Evolutionary conservation across 2,797 vertebrate genomes (phyloP).

Genomic region (Thaleichthys pacificus): DNA sequence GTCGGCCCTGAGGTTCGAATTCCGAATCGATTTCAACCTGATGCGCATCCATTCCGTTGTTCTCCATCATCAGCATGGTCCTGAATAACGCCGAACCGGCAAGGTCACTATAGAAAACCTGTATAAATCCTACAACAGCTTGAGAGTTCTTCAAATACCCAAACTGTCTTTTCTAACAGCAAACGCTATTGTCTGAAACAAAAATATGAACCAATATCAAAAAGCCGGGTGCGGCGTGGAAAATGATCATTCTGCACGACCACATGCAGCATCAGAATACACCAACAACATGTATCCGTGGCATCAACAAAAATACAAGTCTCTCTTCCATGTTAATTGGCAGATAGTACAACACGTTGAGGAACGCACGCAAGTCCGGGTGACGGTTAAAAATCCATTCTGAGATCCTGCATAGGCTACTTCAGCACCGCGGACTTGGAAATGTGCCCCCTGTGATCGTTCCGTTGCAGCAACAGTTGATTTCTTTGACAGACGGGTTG

Average conservation of each 20-base stretch:
- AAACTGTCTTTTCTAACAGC: slow-evolving; percentile 23
- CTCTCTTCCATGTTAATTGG: slow-evolving; percentile 70
- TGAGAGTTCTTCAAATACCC: slow-evolving; percentile 38
- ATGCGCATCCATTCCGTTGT: slow-evolving; percentile 84
- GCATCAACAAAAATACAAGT: slow-evolving; percentile 62
- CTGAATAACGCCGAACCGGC: slow-evolving; percentile 47
- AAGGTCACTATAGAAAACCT: slow-evolving; percentile 67
- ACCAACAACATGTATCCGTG: slow-evolving; percentile 65
- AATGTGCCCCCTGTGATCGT: slow-evolving; percentile 36
- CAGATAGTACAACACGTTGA: slow-evolving; percentile 39
- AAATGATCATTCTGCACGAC: slow-evolving; percentile 64
- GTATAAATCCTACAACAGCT: slow-evolving; percentile 36
- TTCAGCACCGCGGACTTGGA: slow-evolving; percentile 45
- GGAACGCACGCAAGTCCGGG: slow-evolving; percentile 38
- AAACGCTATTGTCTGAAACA: slow-evolving; percentile 48
- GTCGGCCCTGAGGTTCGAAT: slow-evolving; percentile 86
- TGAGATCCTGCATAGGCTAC: slow-evolving; percentile 31
- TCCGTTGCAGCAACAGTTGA: slow-evolving; percentile 79
- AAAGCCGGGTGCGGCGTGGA: slow-evolving; percentile 56
- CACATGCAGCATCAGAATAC: slow-evolving; percentile 67
- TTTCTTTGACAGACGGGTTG: slow-evolving; percentile 58
- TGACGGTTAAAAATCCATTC: slow-evolving; percentile 60
- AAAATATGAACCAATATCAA: slow-evolving; percentile 43
- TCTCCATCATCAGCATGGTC: slow-evolving; percentile 88
- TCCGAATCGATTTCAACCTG: slow-evolving; percentile 92